These are phyloP conservation scores for Tenthredo amoena DNA, from an alignment of 2,888 invertebrate genomes.

Conservation along the genomic window DNA sequence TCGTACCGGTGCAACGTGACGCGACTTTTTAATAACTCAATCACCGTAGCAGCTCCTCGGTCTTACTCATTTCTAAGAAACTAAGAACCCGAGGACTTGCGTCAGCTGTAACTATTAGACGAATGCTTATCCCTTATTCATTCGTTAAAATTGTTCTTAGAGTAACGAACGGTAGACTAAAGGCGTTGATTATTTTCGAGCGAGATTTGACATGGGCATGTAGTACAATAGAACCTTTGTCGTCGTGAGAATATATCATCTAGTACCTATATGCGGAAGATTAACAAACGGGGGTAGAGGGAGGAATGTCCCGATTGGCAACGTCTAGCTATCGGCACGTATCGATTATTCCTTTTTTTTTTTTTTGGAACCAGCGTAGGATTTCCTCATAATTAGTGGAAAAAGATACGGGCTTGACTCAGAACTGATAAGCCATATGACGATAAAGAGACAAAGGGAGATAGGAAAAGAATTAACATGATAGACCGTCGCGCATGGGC, in stretches of 20 bases:
- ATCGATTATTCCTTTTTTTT: background rate
- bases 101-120: background rate
- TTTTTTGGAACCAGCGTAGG: background rate
- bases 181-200: background rate
- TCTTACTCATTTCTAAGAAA: slow-evolving; percentile 7
- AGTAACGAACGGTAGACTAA: background rate
- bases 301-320: background rate
- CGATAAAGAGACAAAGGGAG: slow-evolving; percentile 25
- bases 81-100: background rate
- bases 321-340: background rate
- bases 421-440: background rate
- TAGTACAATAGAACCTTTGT: background rate
- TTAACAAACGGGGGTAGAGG: background rate
- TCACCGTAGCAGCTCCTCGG: background rate
- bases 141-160: background rate
- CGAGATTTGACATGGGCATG: background rate
- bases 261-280: background rate
- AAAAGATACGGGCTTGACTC: background rate
- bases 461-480: slow-evolving; percentile 12
- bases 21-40: slow-evolving; percentile 32
- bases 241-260: background rate
- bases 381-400: background rate
- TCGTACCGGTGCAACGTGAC: slow-evolving; percentile 39
- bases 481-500: slow-evolving; percentile 54
- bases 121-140: background rate